These are phyloP conservation scores for Cosmorhoe ocellata DNA, from an alignment of 2,888 invertebrate species.

Conservation along the genomic window DNA sequence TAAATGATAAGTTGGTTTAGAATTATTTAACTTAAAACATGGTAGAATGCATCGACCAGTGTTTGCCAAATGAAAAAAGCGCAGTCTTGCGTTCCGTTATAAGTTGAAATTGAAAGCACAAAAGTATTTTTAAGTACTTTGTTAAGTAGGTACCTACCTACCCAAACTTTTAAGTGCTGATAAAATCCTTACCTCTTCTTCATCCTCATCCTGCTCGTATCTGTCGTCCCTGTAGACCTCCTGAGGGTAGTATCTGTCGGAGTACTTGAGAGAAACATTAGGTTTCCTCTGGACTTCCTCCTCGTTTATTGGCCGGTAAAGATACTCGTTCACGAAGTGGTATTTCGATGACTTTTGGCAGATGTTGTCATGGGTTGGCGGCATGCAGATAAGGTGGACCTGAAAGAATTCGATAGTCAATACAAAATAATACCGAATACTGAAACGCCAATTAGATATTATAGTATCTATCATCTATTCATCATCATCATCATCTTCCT, in stretches of 20 bases:
- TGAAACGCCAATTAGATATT: too few relatives aligned
- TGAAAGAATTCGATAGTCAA: constrained; percentile 54
- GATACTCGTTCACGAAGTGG: constrained; percentile 95
- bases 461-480: too few relatives aligned
- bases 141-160: too few relatives aligned
- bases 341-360: constrained; percentile 94
- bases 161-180: too few relatives aligned
- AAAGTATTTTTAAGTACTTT: too few relatives aligned
- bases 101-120: too few relatives aligned
- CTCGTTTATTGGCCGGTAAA: constrained; percentile 93
- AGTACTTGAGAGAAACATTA: constrained; percentile 90
- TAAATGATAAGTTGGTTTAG: too few relatives aligned
- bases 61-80: neutral
- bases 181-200: constrained; percentile 57
- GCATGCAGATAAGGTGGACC: constrained; percentile 97
- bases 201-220: constrained; percentile 76
- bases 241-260: constrained; percentile 92
- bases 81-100: neutral
- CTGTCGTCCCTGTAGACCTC: constrained; percentile 87
- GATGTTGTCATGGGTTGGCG: constrained; percentile 93
- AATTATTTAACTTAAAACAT: too few relatives aligned
- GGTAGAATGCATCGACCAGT: too few relatives aligned
- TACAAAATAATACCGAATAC: too few relatives aligned
- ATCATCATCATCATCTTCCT: too few relatives aligned
- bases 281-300: constrained; percentile 92